Percentiles rank a stretch among this genome's conserved stretches.
Conservation (phyloP, 2,888 invertebrate species). For the Oxytorus armatus region DNA sequence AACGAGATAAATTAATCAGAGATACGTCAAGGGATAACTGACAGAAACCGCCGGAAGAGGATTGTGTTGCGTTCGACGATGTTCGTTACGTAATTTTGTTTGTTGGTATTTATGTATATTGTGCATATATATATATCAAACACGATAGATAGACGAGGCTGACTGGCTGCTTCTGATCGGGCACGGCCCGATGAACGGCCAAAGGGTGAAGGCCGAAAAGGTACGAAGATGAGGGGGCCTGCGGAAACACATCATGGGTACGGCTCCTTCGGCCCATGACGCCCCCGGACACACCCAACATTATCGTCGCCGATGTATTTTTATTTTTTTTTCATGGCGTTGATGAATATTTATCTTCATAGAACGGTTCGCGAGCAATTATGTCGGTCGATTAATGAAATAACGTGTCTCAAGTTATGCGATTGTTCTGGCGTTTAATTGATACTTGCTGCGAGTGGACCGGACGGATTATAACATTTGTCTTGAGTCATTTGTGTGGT, state of each 20-base stretch:
- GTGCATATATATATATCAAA: constrained; percentile 38
- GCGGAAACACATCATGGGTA: constrained; percentile 80
- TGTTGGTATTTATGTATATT: constrained; percentile 15
- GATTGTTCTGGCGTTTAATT: constrained; percentile 19
- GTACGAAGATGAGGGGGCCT: constrained; percentile 76
- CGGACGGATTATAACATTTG: constrained; percentile 4
- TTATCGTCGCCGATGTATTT: constrained; percentile 63
- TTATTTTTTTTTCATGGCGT: constrained; percentile 30
- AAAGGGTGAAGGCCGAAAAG: constrained; percentile 74
- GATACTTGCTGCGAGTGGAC: constrained; percentile 7
- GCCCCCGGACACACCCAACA: constrained; percentile 79
- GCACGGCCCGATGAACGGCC: constrained; percentile 59
- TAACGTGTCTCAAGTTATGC: constrained; percentile 14
- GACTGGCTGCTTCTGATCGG: constrained; percentile 57
- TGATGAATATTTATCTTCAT: constrained; percentile 34
- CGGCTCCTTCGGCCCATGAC: constrained; percentile 82
- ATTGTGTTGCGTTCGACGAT: constrained; percentile 65
- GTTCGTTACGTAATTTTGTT: constrained; percentile 67
- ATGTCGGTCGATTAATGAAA: constrained; percentile 47
- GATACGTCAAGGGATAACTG: constrained; percentile 61
- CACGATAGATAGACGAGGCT: constrained; percentile 56
- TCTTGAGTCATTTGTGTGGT: constrained; percentile 6
- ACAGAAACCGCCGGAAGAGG: constrained; percentile 64
- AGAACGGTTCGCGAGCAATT: constrained; percentile 24
- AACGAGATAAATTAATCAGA: constrained; percentile 62